Conservation (phyloP, 2,113 vertebrate genomes). For the Heterocephalus glaber region DNA sequence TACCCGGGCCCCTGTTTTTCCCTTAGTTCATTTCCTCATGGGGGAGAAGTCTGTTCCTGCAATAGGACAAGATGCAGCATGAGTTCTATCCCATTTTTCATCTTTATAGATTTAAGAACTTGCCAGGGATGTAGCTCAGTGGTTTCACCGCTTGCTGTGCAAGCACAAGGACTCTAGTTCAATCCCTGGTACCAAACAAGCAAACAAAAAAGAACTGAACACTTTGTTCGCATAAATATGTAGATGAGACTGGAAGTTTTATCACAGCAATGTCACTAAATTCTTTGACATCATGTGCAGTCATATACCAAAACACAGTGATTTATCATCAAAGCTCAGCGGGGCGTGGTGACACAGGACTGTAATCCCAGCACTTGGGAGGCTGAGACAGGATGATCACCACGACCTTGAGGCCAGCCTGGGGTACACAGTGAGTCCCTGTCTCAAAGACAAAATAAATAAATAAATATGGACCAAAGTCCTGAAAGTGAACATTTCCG, state of each 20-base stretch:
- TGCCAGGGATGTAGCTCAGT: too few species aligned
- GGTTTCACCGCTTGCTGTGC: too few species aligned
- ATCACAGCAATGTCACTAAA: neutral
- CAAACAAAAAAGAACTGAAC: too few species aligned
- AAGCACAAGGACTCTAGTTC: too few species aligned
- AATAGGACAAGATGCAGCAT: neutral
- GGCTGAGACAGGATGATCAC: neutral
- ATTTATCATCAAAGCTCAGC: neutral
- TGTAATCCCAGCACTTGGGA: neutral
- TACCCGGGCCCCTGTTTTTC: neutral
- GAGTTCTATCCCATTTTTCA: neutral
- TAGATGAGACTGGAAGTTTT: neutral
- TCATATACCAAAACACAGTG: neutral
- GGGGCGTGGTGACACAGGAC: neutral
- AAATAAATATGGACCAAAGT: neutral
- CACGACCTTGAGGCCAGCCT: neutral
- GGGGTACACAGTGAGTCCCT: neutral
- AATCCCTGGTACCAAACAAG: too few species aligned
- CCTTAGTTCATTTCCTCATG: neutral
- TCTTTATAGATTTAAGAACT: neutral
- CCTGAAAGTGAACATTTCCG: neutral
- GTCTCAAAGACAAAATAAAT: neutral
- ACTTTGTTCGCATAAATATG: neutral
- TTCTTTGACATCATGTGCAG: neutral
- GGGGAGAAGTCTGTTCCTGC: neutral